phyloP scores from a whole-genome alignment of 2,797 vertebrate genomes.

The Pempheris klunzingeri region DNA sequence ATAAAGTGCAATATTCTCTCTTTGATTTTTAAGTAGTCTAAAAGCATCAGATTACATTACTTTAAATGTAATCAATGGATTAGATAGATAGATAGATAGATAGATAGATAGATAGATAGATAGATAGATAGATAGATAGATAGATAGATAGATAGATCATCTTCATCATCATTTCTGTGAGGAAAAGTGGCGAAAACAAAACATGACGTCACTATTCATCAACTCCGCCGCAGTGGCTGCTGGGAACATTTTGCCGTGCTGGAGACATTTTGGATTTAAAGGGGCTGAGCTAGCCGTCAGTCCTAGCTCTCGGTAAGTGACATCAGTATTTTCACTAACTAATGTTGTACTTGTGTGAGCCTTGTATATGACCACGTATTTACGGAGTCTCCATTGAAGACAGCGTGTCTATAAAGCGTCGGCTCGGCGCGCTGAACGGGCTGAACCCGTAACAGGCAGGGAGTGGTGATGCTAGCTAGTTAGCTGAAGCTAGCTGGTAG shows the following conservation, averaged over 20 bases:
- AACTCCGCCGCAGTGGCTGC: constrained; percentile 57
- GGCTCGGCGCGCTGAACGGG: background rate
- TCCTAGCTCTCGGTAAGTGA: constrained; percentile 79
- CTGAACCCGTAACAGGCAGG: constrained; percentile 46
- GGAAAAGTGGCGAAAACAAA: constrained; percentile 55
- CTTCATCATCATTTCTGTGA: no score
- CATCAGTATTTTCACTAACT: background rate
- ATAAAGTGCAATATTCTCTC: no score
- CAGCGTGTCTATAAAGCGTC: rapidly evolving
- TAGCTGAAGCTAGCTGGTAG: constrained; percentile 56
- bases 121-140: constrained; percentile 10
- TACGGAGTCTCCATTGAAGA: rapidly evolving
- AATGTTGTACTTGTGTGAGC: rapidly evolving
- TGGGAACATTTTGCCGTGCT: constrained; percentile 58
- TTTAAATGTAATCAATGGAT: no score
- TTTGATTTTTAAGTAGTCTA: no score
- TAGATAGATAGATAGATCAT: constrained; percentile 5
- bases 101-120: constrained; percentile 8
- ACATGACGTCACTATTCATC: constrained; percentile 75
- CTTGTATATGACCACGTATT: rapidly evolving
- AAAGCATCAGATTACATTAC: no score
- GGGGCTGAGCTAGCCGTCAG: constrained; percentile 75
- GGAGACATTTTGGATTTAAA: constrained; percentile 88
- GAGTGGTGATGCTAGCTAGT: constrained; percentile 79
- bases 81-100: background rate